phyloP scores from a whole-genome alignment of 2,797 vertebrate genomes.

The Pangasius krempfi region DNA sequence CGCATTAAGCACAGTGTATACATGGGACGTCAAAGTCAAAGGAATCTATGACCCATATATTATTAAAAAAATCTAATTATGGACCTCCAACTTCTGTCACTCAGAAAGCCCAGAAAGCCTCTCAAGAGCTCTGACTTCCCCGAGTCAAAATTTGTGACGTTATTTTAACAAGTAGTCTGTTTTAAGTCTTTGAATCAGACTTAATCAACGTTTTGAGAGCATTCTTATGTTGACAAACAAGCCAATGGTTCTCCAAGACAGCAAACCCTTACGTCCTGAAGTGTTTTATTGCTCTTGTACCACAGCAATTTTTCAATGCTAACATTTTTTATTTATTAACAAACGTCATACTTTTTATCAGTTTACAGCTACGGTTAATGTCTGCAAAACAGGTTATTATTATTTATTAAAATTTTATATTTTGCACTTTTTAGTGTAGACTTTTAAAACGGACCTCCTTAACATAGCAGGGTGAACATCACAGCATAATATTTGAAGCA shows the following conservation, averaged over 20 bases:
- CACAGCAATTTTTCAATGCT: not conserved
- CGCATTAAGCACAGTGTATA: not conserved
- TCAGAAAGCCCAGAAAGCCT: not conserved
- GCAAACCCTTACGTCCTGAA: not conserved
- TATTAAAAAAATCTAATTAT: slow-evolving; percentile 4
- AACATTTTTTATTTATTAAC: no score
- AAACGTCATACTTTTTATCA: not conserved
- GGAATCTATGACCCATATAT: slow-evolving; percentile 11
- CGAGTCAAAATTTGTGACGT: not conserved
- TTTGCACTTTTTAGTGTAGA: no score
- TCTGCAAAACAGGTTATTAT: not conserved
- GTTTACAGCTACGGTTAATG: not conserved
- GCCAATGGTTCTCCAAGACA: not conserved
- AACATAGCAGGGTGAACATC: no score
- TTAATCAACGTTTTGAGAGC: not conserved
- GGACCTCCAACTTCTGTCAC: not conserved
- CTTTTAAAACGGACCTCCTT: no score
- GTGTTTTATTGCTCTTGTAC: not conserved
- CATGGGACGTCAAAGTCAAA: slow-evolving; percentile 1
- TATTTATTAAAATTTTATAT: no score
- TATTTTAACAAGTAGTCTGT: not conserved
- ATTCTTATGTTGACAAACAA: not conserved
- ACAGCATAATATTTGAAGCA: not conserved
- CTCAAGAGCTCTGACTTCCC: not conserved
- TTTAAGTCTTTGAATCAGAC: not conserved